Evolutionary conservation across 2,888 invertebrate species (phyloP).

Genomic region (Noctuana brunneofusca): DNA sequence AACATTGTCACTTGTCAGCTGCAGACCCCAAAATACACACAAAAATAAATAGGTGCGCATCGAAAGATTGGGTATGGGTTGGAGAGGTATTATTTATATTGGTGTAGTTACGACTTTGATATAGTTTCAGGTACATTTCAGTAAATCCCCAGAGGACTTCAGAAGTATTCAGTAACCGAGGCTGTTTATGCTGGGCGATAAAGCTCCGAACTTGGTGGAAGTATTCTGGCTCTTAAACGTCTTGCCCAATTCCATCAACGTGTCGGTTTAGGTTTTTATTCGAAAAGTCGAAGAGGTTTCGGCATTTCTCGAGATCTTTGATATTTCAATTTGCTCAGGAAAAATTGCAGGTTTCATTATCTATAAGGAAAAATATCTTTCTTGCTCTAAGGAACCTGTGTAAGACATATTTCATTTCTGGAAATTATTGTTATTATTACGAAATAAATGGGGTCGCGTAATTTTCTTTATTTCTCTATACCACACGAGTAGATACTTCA

Average conservation of each 20-base stretch:
- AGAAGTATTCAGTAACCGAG: conserved; percentile 1
- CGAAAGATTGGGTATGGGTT: too few relatives aligned
- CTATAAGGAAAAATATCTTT: not conserved
- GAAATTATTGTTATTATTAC: too few relatives aligned
- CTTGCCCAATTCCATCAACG: not conserved
- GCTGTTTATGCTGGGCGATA: conserved; percentile 5
- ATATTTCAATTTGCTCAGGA: not conserved
- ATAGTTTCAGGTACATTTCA: conserved; percentile 7
- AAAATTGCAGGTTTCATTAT: not conserved
- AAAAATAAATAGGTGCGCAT: too few relatives aligned
- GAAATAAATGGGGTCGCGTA: too few relatives aligned
- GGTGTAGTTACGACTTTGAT: conserved; percentile 1
- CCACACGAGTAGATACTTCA: not conserved
- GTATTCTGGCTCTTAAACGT: not conserved
- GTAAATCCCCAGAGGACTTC: conserved; percentile 2
- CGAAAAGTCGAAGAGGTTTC: not conserved
- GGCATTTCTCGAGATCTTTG: not conserved
- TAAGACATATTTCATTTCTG: too few relatives aligned
- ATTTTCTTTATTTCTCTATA: too few relatives aligned
- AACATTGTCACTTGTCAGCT: too few relatives aligned
- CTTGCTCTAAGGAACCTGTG: too few relatives aligned
- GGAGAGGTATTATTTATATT: too few relatives aligned
- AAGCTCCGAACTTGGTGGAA: conserved; percentile 5
- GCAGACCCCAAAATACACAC: too few relatives aligned
- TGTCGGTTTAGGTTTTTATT: not conserved